Conservation (phyloP, 1,140 invertebrate species). For the Aphidius ervi region DNA sequence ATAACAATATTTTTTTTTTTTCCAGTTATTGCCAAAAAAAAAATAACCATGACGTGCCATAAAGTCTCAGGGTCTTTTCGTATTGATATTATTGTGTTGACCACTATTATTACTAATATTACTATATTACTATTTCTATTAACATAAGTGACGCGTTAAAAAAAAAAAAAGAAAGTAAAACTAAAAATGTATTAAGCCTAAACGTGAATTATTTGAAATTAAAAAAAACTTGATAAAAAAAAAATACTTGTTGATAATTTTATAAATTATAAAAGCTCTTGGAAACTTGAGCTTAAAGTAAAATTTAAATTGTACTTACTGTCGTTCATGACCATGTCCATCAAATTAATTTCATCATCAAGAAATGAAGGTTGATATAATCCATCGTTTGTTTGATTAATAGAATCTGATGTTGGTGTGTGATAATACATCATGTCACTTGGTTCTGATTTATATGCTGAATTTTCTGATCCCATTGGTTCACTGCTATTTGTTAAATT, state of each 20-base stretch:
- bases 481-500: conserved; percentile 67
- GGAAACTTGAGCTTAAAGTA: too few species aligned
- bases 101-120: background rate
- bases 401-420: conserved; percentile 58
- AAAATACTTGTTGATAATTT: background rate
- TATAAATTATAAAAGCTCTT: background rate
- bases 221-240: background rate
- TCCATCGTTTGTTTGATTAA: conserved; percentile 74
- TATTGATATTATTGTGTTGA: too few species aligned
- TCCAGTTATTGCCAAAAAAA: too few species aligned
- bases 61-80: too few species aligned
- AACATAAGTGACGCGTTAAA: too few species aligned
- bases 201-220: too few species aligned
- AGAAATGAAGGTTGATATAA: conserved; percentile 81
- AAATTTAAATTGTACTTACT: conserved; percentile 56
- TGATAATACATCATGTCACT: conserved; percentile 67
- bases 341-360: conserved; percentile 80
- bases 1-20: too few species aligned
- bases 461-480: conserved; percentile 48
- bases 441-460: conserved; percentile 52
- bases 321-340: conserved; percentile 86
- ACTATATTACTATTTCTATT: background rate
- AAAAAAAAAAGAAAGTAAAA: too few species aligned
- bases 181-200: too few species aligned
- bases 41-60: too few species aligned